These are phyloP conservation scores for Hyalella azteca DNA, from an alignment of 2,888 invertebrate species.

Conservation along the genomic window DNA sequence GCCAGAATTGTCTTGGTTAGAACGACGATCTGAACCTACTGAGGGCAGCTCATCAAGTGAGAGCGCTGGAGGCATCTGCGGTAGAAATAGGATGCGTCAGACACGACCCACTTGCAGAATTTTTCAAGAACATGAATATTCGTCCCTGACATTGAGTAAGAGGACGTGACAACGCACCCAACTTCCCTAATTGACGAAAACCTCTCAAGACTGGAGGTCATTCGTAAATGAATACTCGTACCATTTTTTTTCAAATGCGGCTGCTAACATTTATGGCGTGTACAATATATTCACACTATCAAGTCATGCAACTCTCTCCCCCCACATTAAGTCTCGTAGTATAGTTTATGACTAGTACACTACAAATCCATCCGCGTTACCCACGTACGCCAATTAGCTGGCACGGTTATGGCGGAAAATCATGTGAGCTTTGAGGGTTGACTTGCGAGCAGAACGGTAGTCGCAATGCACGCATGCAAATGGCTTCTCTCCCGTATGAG, in stretches of 20 bases:
- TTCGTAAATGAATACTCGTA: too few species aligned
- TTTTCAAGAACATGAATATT: background rate
- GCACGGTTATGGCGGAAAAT: background rate
- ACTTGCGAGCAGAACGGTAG: conserved; percentile 49
- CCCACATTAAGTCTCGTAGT: too few species aligned
- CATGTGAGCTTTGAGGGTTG: conserved; percentile 48
- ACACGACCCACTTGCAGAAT: background rate
- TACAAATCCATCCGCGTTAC: too few species aligned
- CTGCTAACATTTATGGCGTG: too few species aligned
- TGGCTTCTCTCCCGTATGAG: conserved; percentile 54
- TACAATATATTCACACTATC: too few species aligned
- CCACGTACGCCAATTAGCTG: background rate
- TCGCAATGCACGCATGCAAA: conserved; percentile 45
- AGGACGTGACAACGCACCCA: too few species aligned
- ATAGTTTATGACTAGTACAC: too few species aligned
- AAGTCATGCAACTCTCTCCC: too few species aligned
- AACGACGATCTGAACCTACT: conserved; percentile 19
- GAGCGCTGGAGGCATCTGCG: conserved; percentile 30
- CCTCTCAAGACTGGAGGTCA: too few species aligned
- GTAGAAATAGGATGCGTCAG: conserved; percentile 22
- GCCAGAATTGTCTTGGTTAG: conserved; percentile 1
- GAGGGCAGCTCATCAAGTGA: conserved; percentile 7
- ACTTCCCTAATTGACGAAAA: too few species aligned
- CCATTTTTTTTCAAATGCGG: too few species aligned
- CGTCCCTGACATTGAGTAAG: background rate